phyloP scores from a whole-genome alignment of 2,888 invertebrate genomes.

The Hirtodrosophila duncani region DNA sequence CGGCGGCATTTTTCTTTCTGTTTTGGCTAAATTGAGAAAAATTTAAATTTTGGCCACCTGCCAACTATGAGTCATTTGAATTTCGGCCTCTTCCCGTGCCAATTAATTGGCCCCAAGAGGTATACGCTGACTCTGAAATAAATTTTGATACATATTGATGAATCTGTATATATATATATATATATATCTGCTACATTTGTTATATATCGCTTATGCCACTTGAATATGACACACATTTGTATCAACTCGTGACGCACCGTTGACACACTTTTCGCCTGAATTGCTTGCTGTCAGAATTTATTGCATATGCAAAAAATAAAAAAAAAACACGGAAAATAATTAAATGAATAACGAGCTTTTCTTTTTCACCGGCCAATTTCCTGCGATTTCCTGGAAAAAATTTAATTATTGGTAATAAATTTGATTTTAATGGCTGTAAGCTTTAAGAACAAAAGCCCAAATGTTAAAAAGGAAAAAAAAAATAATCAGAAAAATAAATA shows the following conservation, averaged over 20 bases:
- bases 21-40: too few species aligned
- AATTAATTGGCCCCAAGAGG: slow-evolving; percentile 47
- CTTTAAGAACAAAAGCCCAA: slow-evolving; percentile 26
- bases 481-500: slow-evolving; percentile 7
- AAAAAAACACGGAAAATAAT: too few species aligned
- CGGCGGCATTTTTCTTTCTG: too few species aligned
- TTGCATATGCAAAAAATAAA: slow-evolving; percentile 36
- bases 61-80: too few species aligned
- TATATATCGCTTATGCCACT: slow-evolving; percentile 20
- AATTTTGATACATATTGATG: slow-evolving; percentile 52
- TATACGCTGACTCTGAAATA: slow-evolving; percentile 26
- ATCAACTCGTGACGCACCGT: slow-evolving; percentile 53
- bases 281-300: slow-evolving; percentile 32
- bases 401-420: slow-evolving; percentile 64
- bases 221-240: slow-evolving; percentile 43
- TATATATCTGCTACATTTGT: slow-evolving; percentile 20
- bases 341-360: slow-evolving; percentile 29
- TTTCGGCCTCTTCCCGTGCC: too few species aligned
- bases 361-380: slow-evolving; percentile 44
- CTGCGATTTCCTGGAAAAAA: slow-evolving; percentile 50
- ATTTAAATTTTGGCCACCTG: too few species aligned
- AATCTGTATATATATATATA: slow-evolving; percentile 46
- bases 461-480: not conserved
- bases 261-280: slow-evolving; percentile 51
- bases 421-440: slow-evolving; percentile 50